Percentiles rank a stretch among this genome's conserved stretches.
These are phyloP conservation scores for Amphiprion ocellaris DNA, from an alignment of 2,113 vertebrate genomes.

Conservation along the genomic window DNA sequence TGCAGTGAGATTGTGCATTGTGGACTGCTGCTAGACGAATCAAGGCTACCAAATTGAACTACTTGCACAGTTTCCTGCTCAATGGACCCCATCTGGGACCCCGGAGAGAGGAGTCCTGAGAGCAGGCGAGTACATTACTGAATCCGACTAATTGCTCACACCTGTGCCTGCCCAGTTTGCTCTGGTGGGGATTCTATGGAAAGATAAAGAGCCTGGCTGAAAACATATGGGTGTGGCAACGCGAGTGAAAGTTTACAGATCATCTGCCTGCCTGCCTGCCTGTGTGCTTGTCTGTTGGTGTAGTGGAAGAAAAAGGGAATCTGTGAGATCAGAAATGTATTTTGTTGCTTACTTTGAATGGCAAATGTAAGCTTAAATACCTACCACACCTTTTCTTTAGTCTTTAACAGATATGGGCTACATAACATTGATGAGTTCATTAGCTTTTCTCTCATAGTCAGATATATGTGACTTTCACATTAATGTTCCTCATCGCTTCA, in stretches of 20 bases:
- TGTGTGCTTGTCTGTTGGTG: background rate
- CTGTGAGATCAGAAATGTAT: conserved; percentile 9
- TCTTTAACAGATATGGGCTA: too few species aligned
- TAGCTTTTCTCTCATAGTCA: background rate
- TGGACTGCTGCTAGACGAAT: conserved; percentile 72
- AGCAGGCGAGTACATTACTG: conserved; percentile 73
- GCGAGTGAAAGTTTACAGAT: conserved; percentile 18
- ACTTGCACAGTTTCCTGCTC: conserved; percentile 76
- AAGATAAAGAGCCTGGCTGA: conserved; percentile 53
- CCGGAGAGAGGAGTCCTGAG: conserved; percentile 65
- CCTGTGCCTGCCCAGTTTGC: conserved; percentile 70
- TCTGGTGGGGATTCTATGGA: conserved; percentile 63
- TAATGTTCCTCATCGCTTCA: too few species aligned
- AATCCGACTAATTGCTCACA: conserved; percentile 75
- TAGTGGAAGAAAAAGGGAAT: background rate
- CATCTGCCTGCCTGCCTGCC: background rate
- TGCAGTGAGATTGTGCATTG: conserved; percentile 54
- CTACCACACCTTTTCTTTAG: too few species aligned
- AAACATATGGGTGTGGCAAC: conserved; percentile 53
- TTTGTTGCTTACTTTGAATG: conserved; percentile 10
- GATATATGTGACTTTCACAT: too few species aligned
- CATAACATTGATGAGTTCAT: too few species aligned
- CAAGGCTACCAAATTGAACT: conserved; percentile 75
- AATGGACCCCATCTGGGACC: conserved; percentile 69
- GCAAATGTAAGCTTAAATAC: conserved; percentile 18